Evolutionary conservation across 2,888 invertebrate species (phyloP), one percentile per base, ranked within the genome.

Genomic region (Rhagium mordax): DNA sequence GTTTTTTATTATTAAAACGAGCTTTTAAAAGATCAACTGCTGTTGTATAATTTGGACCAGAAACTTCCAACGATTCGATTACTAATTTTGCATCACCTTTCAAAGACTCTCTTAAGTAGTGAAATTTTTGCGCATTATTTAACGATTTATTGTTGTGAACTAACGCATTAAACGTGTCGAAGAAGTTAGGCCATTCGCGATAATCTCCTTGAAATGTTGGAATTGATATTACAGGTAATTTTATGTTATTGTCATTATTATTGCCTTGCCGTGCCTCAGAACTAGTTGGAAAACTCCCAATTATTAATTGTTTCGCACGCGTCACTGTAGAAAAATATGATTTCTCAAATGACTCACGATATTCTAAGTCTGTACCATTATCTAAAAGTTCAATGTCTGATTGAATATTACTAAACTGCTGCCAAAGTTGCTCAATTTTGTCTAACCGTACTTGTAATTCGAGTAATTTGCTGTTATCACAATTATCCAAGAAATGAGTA

Each of bases 91-190:
- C 60, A 1, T 47, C 60, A 16, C 33, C 60, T 20, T 61, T 47
- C 3, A 61, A 29, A 15, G 60, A 33, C n/a, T 13, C 60, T 16
- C 41, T 33, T 15, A 61, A 13, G 20, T 61, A 61, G 15, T 61
- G 60, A 20, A 15, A 61, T 47, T 61, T 61, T 20, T 61, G 59
- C 16, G 15, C 20, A 33, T 33, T 61, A 33, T 0, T 61, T 4
- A 61, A 41, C 8, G 13, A 13, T 33, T 4, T 15, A 61, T 61
- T 61, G 15, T 16, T 41, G 20, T 61, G 0, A 13, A 60, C 20
- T 4, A 60, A 20, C 20, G 41, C 16, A 10, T 27, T 18, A 33
- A 61, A 61, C 18, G 60, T 61, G 16, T 61, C 60, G 33, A 10
- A 20, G 15, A 61, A 61, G 1, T 29, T 15, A 15, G 18, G 18